phyloP scores from a whole-genome alignment of 2,888 invertebrate species.

The Euzetes globulus region DNA sequence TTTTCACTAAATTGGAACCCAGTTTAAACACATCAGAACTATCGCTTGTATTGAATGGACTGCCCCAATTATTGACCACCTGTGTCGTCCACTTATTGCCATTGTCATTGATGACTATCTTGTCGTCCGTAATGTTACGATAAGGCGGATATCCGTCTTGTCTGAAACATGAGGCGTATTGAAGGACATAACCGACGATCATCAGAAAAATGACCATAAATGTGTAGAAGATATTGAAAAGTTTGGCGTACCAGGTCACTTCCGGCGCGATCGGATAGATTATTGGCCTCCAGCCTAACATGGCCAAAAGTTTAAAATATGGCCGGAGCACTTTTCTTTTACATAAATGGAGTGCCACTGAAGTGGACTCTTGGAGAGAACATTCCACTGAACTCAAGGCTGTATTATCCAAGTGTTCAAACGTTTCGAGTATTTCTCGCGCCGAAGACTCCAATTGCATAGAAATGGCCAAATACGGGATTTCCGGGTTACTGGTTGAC shows the following conservation, averaged over 20 bases:
- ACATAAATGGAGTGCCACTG: conserved; percentile 49
- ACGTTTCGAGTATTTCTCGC: conserved; percentile 16
- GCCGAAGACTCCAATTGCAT: conserved; percentile 23
- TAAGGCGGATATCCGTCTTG: conserved; percentile 45
- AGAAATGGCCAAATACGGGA: conserved; percentile 6
- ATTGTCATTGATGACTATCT: background rate
- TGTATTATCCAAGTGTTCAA: background rate
- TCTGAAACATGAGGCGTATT: conserved; percentile 72
- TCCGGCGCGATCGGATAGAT: conserved; percentile 51
- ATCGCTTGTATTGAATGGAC: no score
- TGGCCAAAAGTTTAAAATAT: conserved; percentile 63
- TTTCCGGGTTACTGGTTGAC: background rate
- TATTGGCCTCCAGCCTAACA: conserved; percentile 62
- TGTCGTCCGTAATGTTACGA: background rate
- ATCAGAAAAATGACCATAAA: conserved; percentile 57
- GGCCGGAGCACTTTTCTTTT: conserved; percentile 71
- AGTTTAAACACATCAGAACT: no score
- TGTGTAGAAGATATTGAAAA: conserved; percentile 62
- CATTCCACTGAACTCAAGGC: background rate
- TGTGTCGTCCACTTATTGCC: background rate
- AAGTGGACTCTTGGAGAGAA: conserved; percentile 29
- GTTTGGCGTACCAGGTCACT: conserved; percentile 47
- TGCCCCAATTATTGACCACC: background rate
- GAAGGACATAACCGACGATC: conserved; percentile 62
- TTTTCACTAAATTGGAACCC: background rate